Evolutionary conservation across 2,888 invertebrate species (phyloP).

Genomic region (Drosophila mimica): DNA sequence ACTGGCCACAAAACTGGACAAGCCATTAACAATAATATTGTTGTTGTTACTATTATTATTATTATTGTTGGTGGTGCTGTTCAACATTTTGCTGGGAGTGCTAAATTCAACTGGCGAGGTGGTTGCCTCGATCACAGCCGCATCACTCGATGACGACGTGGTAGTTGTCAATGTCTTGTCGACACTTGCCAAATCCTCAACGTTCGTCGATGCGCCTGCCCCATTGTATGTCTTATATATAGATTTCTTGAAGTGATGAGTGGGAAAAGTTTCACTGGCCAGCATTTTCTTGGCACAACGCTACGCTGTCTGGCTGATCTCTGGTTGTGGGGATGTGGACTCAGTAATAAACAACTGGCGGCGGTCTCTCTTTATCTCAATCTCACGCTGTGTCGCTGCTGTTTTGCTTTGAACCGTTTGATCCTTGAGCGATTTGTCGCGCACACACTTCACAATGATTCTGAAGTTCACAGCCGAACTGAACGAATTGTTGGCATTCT

Average conservation of each 20-base stretch:
- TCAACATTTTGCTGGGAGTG: slow-evolving; percentile 55
- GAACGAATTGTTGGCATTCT: slow-evolving; percentile 64
- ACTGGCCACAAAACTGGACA: slow-evolving; percentile 85
- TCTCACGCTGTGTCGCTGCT: neutral
- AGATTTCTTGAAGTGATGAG: slow-evolving; percentile 78
- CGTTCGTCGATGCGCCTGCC: slow-evolving; percentile 34
- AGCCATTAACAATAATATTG: slow-evolving; percentile 30
- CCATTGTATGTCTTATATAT: slow-evolving; percentile 80
- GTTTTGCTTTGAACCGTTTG: slow-evolving; percentile 10
- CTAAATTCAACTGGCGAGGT: slow-evolving; percentile 50
- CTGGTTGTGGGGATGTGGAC: slow-evolving; percentile 10
- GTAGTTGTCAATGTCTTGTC: slow-evolving; percentile 48
- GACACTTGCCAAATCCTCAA: slow-evolving; percentile 69
- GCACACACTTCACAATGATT: slow-evolving; percentile 67
- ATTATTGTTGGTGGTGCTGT: slow-evolving; percentile 17
- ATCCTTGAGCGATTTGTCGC: slow-evolving; percentile 43
- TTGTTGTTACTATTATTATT: slow-evolving; percentile 28
- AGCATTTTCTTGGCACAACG: slow-evolving; percentile 74
- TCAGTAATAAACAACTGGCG: slow-evolving; percentile 11
- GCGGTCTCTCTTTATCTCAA: slow-evolving; percentile 7
- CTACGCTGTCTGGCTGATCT: slow-evolving; percentile 18
- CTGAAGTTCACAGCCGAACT: slow-evolving; percentile 72
- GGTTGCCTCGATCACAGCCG: slow-evolving; percentile 27
- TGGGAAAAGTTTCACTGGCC: slow-evolving; percentile 79
- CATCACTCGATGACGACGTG: slow-evolving; percentile 70